phyloP scores from a whole-genome alignment of 2,888 invertebrate species.

The Clistopyga incitator region DNA sequence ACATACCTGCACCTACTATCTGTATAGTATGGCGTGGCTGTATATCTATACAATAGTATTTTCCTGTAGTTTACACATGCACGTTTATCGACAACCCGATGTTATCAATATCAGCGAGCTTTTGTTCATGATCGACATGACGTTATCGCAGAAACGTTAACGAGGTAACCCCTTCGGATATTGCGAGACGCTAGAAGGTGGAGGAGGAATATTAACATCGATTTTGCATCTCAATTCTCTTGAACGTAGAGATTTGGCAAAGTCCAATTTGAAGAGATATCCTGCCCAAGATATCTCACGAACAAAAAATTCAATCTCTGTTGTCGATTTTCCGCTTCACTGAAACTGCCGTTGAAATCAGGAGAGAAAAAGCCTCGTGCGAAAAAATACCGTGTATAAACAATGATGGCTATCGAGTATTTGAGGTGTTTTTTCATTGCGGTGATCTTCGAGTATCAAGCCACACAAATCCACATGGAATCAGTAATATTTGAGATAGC shows the following conservation, averaged over 20 bases:
- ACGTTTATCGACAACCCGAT: constrained; percentile 17
- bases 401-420: not conserved
- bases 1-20: constrained; percentile 25
- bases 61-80: not conserved
- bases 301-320: not conserved
- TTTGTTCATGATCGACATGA: constrained; percentile 21
- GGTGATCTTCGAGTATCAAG: not conserved
- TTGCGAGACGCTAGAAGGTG: not conserved
- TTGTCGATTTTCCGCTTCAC: not conserved
- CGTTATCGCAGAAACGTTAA: constrained; percentile 1
- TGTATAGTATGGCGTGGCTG: not conserved
- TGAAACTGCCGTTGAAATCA: not conserved
- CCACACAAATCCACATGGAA: constrained; percentile 2
- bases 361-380: not conserved
- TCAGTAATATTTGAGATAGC: constrained; percentile 26
- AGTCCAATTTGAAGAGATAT: not conserved
- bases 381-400: not conserved
- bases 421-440: not conserved
- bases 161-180: constrained; percentile 8
- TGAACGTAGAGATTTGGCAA: not conserved
- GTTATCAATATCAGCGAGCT: constrained; percentile 13
- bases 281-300: not conserved
- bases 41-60: constrained; percentile 17
- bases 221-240: not conserved
- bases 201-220: not conserved